Conservation (phyloP, 2,888 invertebrate genomes). For the Spodoptera picta region DNA sequence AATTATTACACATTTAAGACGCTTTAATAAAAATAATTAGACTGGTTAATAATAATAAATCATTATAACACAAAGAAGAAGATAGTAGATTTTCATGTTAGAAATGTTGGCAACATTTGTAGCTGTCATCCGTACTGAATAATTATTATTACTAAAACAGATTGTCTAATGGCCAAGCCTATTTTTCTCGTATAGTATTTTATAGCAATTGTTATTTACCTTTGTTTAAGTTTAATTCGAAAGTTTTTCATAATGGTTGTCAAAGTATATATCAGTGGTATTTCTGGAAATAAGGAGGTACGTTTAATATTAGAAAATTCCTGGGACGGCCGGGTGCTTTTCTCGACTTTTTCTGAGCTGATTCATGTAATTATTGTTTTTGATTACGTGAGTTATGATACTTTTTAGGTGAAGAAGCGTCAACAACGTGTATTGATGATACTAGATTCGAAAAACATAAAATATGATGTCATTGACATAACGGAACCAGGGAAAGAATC, state of each 20-base stretch:
- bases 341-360: conserved; percentile 74
- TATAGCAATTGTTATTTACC: conserved; percentile 71
- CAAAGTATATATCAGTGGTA: conserved; percentile 96
- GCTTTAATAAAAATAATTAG: too few species aligned
- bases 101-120: conserved; percentile 53
- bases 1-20: too few species aligned
- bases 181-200: conserved; percentile 78
- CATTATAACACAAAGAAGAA: neutral
- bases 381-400: conserved; percentile 76
- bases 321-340: conserved; percentile 78
- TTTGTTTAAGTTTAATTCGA: conserved; percentile 67
- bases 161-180: conserved; percentile 87
- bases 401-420: conserved; percentile 96
- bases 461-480: conserved; percentile 97
- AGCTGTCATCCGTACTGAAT: conserved; percentile 62
- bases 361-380: conserved; percentile 79
- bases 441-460: conserved; percentile 96
- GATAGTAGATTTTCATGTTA: conserved; percentile 29
- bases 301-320: conserved; percentile 85
- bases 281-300: conserved; percentile 98
- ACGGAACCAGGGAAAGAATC: conserved; percentile 97
- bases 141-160: conserved; percentile 79
- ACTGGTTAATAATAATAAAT: neutral
- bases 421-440: conserved; percentile 98
- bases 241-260: conserved; percentile 92